Base-by-base conservation (phyloP, 64 coral and sea anemone species). In the Hydrozoanthus tunicans region DNA sequence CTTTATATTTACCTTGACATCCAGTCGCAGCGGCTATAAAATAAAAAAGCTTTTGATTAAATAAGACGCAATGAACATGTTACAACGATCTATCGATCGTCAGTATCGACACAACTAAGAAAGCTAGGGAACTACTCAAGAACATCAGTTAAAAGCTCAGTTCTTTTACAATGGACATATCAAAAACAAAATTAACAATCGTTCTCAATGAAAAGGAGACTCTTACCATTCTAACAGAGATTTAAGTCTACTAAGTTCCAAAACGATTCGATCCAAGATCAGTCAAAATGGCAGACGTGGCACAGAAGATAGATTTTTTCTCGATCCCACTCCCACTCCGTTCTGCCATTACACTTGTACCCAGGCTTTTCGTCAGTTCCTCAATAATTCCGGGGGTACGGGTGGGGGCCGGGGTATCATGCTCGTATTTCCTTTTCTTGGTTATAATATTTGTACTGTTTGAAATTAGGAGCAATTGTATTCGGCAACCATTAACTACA, bases 221-320 rank as follows among this genome's bases (percentile, higher is more conserved):
- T 51, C 5, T 90, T 56, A 93, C 64, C 82, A 89, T 89, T 67
- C 32, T 79, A 89, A 63, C 60, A 55, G 55, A 24, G 32, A 82
- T 89, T 24, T 93, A 61, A 70, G 51, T 11, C 66, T 52, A 23
- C 51, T 12, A 26, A 64, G 11, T 85, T 62, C 43, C 20, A 17
- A 85, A 25, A n/a, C 43, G 64, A 56, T 55, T 67, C 14, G 9
- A 85, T 53, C 27, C 52, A 24, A 62, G 51, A 56, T 69, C 23
- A 91, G 73, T 93, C 91, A 93, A 93, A 74, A 93, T 93, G 91
- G 91, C 91, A 85, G 91, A 93, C 91, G 91, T 93, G 91, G 91
- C 91, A 89, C 17, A 80, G 43, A 57, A 70, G 85, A 62, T 9
- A 75, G 58, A 12, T 6, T 3, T 9, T 15, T 6, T 84, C 91